phyloP scores from a whole-genome alignment of 1,140 invertebrate species.

The Drosophila bifasciata region DNA sequence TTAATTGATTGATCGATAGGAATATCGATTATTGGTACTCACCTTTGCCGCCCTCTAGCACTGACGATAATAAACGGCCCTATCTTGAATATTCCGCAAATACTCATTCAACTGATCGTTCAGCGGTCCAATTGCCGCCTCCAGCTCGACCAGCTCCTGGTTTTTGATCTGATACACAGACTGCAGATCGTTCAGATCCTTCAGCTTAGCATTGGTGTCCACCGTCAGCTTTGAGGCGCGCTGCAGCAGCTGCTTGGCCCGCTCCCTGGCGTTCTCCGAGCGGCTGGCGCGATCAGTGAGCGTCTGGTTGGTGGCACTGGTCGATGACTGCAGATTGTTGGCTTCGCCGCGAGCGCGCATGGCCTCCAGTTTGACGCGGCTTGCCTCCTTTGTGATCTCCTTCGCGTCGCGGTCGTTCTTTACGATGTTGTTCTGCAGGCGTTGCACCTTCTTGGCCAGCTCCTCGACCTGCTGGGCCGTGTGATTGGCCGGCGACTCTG shows the following conservation, averaged over 20 bases:
- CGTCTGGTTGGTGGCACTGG: slow-evolving; percentile 85
- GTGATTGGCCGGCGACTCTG: slow-evolving; percentile 89
- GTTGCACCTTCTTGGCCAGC: slow-evolving; percentile 88
- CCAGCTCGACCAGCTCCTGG: slow-evolving; percentile 83
- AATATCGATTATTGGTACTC: not conserved
- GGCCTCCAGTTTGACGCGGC: slow-evolving; percentile 85
- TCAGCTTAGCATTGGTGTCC: slow-evolving; percentile 90
- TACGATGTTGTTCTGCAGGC: slow-evolving; percentile 90
- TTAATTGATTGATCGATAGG: not conserved
- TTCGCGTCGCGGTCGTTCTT: slow-evolving; percentile 89
- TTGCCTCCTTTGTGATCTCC: slow-evolving; percentile 86
- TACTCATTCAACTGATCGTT: slow-evolving; percentile 85
- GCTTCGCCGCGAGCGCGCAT: slow-evolving; percentile 77
- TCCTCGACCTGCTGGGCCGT: slow-evolving; percentile 89
- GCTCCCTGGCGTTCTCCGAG: slow-evolving; percentile 88
- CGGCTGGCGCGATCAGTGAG: slow-evolving; percentile 87
- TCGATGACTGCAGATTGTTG: slow-evolving; percentile 67
- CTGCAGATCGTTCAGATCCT: slow-evolving; percentile 86
- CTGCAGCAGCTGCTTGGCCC: slow-evolving; percentile 89
- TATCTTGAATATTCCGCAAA: slow-evolving; percentile 85
- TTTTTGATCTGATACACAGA: slow-evolving; percentile 85
- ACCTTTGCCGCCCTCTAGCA: slow-evolving; percentile 42
- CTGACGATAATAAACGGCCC: slow-evolving; percentile 84
- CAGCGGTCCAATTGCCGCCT: slow-evolving; percentile 85
- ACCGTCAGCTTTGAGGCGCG: slow-evolving; percentile 90